Conservation (phyloP, 2,797 vertebrate species). For the Sciaenops ocellatus region DNA sequence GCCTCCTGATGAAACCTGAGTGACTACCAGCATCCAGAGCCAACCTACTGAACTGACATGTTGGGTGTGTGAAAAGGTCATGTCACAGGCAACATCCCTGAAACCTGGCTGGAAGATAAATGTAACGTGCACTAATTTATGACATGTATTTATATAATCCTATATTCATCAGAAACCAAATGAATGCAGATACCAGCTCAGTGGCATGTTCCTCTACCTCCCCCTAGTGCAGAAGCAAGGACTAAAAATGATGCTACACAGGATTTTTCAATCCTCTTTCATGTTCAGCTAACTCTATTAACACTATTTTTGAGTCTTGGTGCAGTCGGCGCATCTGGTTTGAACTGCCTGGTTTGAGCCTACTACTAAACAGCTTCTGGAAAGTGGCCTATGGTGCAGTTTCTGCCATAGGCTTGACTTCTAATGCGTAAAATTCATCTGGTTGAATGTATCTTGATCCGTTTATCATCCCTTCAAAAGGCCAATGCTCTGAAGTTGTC, state of each 20-base stretch:
- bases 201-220: constrained; percentile 29
- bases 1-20: neutral
- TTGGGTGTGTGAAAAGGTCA: neutral
- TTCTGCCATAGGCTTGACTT: neutral
- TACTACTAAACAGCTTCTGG: neutral
- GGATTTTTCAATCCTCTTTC: neutral
- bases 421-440: neutral
- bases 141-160: neutral
- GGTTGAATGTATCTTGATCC: neutral
- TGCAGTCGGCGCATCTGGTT: neutral
- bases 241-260: neutral
- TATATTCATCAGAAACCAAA: neutral
- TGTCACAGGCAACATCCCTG: neutral
- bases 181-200: neutral
- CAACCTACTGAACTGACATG: neutral
- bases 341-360: neutral
- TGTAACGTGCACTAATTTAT: neutral
- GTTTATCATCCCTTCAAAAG: neutral
- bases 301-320: neutral
- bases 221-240: constrained; percentile 52
- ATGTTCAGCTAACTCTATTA: neutral
- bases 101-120: neutral
- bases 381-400: neutral
- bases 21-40: neutral
- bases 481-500: neutral